phyloP scores from a whole-genome alignment of 23 tunicate genomes.

The Diplosoma virens region DNA sequence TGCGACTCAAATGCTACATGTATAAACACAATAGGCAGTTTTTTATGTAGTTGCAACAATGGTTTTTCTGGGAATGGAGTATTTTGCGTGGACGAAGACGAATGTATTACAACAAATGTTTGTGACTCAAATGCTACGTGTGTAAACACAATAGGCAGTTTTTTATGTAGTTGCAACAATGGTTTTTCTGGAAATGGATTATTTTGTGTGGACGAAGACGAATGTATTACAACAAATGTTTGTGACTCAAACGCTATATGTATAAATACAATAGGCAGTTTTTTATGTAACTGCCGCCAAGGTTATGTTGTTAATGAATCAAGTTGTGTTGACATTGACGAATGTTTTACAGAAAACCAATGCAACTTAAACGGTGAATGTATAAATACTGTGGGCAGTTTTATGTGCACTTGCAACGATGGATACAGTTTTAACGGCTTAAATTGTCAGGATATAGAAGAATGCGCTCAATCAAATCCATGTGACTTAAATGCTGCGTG shows the following conservation, averaged over 20 bases:
- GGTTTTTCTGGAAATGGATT: conserved; percentile 13
- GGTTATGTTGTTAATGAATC: neutral
- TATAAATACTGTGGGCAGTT: no score
- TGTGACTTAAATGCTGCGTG: neutral
- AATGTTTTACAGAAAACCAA: no score
- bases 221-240: no score
- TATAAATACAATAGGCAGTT: no score
- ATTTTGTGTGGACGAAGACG: neutral
- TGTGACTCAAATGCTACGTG: conserved; percentile 2
- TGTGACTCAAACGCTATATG: no score
- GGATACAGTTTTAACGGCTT: neutral
- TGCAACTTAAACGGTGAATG: no score
- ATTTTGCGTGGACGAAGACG: conserved; percentile 4
- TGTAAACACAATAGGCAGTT: conserved; percentile 1
- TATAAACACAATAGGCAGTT: neutral
- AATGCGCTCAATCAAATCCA: neutral
- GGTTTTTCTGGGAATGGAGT: conserved; percentile 3
- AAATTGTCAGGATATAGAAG: neutral
- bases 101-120: neutral
- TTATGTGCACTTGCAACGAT: neutral
- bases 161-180: neutral
- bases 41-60: neutral
- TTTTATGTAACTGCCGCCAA: neutral
- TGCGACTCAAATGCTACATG: neutral
- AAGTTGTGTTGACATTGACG: neutral